These are phyloP conservation scores for Nomada flava DNA, from an alignment of 2,888 invertebrate species.

Conservation along the genomic window DNA sequence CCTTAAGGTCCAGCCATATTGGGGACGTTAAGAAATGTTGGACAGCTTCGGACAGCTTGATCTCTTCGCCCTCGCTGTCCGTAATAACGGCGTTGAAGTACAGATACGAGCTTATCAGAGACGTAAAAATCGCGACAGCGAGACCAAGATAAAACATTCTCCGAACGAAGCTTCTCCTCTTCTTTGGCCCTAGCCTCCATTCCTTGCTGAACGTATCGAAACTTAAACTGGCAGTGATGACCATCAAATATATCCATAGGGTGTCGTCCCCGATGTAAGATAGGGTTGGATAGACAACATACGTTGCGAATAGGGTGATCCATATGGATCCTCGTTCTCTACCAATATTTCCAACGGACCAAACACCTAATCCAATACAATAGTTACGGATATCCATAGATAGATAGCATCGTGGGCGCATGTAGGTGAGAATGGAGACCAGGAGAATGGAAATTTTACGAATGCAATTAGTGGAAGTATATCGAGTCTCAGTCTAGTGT, in stretches of 20 bases:
- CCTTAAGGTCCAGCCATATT: conserved; percentile 86
- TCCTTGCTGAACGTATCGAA: conserved; percentile 92
- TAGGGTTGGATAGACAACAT: conserved; percentile 88
- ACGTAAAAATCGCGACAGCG: conserved; percentile 89
- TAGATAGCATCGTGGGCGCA: too few relatives aligned
- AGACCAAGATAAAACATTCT: conserved; percentile 87
- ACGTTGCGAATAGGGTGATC: conserved; percentile 89
- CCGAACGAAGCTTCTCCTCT: conserved; percentile 82
- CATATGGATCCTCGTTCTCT: conserved; percentile 91
- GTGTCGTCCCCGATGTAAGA: conserved; percentile 91
- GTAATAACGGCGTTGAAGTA: conserved; percentile 95
- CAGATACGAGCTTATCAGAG: conserved; percentile 91
- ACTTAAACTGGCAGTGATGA: conserved; percentile 87
- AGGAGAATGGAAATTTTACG: neutral
- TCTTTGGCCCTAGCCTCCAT: conserved; percentile 90
- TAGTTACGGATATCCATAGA: too few relatives aligned
- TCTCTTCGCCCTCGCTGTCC: conserved; percentile 93
- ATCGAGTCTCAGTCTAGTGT: too few relatives aligned
- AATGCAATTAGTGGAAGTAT: too few relatives aligned
- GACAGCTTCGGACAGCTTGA: conserved; percentile 94
- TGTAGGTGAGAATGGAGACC: neutral
- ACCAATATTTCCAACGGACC: conserved; percentile 96
- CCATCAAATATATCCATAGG: conserved; percentile 89
- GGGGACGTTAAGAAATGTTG: conserved; percentile 96
- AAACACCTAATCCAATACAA: conserved; percentile 88